Conservation (phyloP, 2,797 vertebrate genomes). For the Smutsia temminckii region DNA sequence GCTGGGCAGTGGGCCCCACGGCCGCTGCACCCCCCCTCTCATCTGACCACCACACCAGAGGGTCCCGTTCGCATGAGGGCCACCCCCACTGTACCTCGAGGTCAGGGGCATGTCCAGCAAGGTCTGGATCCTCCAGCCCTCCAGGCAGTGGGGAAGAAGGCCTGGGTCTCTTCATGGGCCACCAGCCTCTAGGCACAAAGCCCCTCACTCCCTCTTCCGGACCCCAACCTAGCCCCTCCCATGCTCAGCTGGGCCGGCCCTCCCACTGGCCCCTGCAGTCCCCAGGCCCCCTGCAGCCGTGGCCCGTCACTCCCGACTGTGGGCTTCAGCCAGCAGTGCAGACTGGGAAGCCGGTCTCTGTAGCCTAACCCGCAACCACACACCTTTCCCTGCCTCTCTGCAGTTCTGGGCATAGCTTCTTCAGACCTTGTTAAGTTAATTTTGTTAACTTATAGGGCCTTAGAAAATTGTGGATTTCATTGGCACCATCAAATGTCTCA, state of each 20-base stretch:
- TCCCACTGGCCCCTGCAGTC: accelerated
- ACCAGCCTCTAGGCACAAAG: background rate
- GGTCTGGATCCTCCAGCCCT: background rate
- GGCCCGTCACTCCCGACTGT: accelerated
- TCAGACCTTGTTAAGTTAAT: background rate
- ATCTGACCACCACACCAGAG: background rate
- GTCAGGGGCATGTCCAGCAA: background rate
- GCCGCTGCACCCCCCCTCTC: background rate
- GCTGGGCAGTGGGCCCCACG: background rate
- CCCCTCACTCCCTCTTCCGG: background rate
- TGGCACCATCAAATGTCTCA: no score
- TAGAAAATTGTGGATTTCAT: background rate
- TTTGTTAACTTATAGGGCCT: background rate
- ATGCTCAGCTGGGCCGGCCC: accelerated
- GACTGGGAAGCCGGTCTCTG: accelerated
- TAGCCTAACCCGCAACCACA: accelerated
- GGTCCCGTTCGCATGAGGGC: background rate
- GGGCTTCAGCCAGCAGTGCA: background rate
- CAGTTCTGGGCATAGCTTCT: background rate
- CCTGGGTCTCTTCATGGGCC: background rate
- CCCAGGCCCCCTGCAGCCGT: accelerated
- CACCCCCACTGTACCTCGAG: no score
- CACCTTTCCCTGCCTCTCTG: background rate
- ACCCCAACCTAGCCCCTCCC: background rate
- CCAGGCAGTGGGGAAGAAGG: background rate